Base-by-base conservation (phyloP, 2,888 invertebrate genomes). In the Archips crataeganus region DNA sequence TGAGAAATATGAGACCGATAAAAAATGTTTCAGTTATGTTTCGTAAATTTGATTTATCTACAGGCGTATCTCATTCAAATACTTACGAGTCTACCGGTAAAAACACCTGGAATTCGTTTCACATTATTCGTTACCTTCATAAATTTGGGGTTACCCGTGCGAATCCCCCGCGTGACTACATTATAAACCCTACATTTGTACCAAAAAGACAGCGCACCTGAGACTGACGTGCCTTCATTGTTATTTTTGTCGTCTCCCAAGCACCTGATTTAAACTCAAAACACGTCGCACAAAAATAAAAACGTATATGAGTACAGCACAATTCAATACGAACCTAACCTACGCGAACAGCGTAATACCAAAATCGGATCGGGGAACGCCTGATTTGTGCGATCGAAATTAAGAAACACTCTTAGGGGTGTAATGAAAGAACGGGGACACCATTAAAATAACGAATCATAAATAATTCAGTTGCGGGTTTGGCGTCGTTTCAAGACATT, bases 401-500 rank as follows among this genome's bases (percentile, higher is more conserved):
- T 90, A 92, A 90, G 91, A 89, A 92, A 91, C 89, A 87, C 90
- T 91, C 86, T 90, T 86, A 87, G 51, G 54, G 65, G 86, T 81
- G 85, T 92, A 94, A 93, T 92, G 89, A 93, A 91, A 85, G 88
- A 88, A 90, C 86, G 85, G 88, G 84, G 89, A 87, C 86, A 87
- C 91, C 89, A 93, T 94, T 93, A 94, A 93, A 94, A 93, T 92
- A 90, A 90, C 90, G 84, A 84, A 86, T 90, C 89, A 93, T 94
- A 93, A 93, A 94, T 93, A 93, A 94, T 94, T 93, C 94, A 94
- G 84, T 81, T 87, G 84, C 83, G 84, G 93, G 89, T 92, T 94
- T 94, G 94, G 94, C 94, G 87, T 88, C 88, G 92, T 91, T 94
- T 94, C 94, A 94, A 93, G 92, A 92, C 89, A 92, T 92, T 92